Conservation (phyloP, 2,113 vertebrate species). For the Acrocephalus kingi region DNA sequence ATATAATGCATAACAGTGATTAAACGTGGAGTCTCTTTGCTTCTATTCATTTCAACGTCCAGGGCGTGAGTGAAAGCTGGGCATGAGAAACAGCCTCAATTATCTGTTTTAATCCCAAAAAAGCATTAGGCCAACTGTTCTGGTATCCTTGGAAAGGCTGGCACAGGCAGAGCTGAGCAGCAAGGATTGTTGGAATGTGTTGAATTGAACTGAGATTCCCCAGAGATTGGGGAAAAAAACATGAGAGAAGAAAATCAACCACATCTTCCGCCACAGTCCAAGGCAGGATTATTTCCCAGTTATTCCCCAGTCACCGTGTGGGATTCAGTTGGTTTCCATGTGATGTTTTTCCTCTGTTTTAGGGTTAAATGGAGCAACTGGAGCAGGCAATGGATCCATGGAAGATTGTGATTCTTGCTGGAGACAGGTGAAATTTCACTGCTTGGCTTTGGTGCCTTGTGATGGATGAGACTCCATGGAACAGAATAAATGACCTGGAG, state of each 20-base stretch:
- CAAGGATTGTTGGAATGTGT: background rate
- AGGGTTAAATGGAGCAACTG: background rate
- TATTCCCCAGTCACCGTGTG: fast-evolving
- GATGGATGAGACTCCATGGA: background rate
- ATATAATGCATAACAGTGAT: no score
- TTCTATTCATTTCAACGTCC: background rate
- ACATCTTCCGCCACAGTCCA: background rate
- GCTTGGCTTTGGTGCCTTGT: background rate
- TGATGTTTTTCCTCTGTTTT: background rate
- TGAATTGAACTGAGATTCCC: background rate
- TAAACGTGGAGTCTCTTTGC: no score
- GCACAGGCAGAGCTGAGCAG: background rate
- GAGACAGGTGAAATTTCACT: background rate
- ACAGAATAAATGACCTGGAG: fast-evolving
- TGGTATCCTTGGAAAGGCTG: background rate
- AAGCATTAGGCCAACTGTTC: background rate
- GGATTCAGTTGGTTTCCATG: fast-evolving
- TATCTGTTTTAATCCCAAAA: background rate
- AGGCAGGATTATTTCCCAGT: background rate
- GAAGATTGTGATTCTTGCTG: background rate
- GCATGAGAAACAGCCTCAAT: background rate
- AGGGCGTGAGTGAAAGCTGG: background rate
- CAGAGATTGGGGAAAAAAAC: background rate
- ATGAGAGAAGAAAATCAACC: background rate
- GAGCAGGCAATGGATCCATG: background rate